Evolutionary conservation across 2,888 invertebrate genomes (phyloP).

Genomic region (Rhaphigaster nebulosa): DNA sequence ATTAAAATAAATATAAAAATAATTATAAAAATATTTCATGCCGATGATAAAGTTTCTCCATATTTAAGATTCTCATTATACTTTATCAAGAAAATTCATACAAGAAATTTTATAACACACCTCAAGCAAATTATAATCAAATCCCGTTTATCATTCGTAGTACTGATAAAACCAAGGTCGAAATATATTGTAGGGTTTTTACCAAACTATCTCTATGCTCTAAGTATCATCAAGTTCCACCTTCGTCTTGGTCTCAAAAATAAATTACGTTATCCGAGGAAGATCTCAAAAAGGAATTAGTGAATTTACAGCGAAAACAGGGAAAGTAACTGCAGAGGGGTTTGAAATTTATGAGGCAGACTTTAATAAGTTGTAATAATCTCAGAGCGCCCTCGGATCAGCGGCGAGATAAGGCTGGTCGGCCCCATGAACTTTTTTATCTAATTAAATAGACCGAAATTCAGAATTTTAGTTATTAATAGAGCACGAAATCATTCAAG

Average conservation of each 20-base stretch:
- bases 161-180: too few relatives aligned
- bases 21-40: too few relatives aligned
- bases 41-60: too few relatives aligned
- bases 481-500: not conserved
- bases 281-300: slow-evolving; percentile 17
- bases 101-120: too few relatives aligned
- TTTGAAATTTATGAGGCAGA: not conserved
- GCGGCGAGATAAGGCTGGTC: not conserved
- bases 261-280: not conserved
- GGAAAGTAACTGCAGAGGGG: not conserved
- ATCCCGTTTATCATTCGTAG: too few relatives aligned
- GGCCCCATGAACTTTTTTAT: not conserved
- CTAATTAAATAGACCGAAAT: slow-evolving; percentile 4
- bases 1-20: too few relatives aligned
- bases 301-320: slow-evolving; percentile 31
- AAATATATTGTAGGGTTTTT: not conserved
- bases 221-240: not conserved
- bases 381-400: not conserved
- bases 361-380: slow-evolving; percentile 45
- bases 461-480: not conserved
- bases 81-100: too few relatives aligned
- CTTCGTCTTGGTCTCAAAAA: not conserved
- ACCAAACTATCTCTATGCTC: not conserved
- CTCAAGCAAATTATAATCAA: too few relatives aligned
- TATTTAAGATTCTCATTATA: too few relatives aligned